phyloP scores from a whole-genome alignment of 2,797 vertebrate species.

The Neopelma chrysocephalum region DNA sequence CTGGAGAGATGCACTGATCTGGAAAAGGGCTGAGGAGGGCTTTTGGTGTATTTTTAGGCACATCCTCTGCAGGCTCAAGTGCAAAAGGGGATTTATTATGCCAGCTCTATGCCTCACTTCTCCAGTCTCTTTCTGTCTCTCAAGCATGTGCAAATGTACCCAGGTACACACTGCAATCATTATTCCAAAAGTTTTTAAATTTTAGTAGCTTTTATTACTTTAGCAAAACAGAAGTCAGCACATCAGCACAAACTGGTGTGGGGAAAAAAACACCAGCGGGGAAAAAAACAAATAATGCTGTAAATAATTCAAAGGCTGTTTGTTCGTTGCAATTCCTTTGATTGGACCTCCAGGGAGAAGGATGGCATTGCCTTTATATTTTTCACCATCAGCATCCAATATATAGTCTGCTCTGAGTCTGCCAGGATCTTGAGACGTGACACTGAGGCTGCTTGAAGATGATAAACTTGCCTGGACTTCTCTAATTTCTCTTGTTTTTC shows the following conservation, averaged over 20 bases:
- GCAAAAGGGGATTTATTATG: background rate
- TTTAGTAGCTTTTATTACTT: slow-evolving; percentile 42
- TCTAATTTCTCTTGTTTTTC: background rate
- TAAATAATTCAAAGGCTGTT: slow-evolving; percentile 30
- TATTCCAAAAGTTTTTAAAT: background rate
- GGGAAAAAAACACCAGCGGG: background rate
- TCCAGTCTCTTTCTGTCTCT: background rate
- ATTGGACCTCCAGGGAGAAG: background rate
- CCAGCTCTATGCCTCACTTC: background rate
- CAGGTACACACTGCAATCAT: accelerated
- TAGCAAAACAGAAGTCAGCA: slow-evolving; percentile 14
- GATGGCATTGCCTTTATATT: background rate
- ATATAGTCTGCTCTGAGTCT: background rate
- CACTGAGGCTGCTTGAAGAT: background rate
- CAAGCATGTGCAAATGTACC: accelerated
- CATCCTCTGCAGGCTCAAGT: background rate
- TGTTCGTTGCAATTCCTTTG: background rate
- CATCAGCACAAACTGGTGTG: background rate
- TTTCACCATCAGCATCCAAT: background rate
- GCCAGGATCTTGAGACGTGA: background rate
- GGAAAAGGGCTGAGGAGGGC: background rate
- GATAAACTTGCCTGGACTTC: background rate
- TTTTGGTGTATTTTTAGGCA: background rate
- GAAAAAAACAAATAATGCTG: background rate
- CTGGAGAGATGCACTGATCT: background rate